Evolutionary conservation across 2,888 invertebrate species (phyloP).

Genomic region (Scaptomyza flava): DNA sequence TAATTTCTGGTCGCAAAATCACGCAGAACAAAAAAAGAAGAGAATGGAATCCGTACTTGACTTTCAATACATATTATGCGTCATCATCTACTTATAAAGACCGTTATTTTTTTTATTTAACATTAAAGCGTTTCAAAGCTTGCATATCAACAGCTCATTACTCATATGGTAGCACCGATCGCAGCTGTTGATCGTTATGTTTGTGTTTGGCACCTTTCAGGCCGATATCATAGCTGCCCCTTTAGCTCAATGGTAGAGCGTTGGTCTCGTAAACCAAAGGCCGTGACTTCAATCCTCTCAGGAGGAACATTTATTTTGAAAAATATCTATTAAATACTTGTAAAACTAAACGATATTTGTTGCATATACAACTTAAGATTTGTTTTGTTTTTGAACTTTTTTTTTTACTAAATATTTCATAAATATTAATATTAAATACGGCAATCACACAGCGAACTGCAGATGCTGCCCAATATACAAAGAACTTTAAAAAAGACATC

Average conservation of each 20-base stretch:
- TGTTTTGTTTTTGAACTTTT: too few species aligned
- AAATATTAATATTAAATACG: too few species aligned
- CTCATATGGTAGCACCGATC: constrained; percentile 48
- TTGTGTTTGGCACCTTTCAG: constrained; percentile 16
- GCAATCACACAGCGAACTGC: too few species aligned
- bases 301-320: constrained; percentile 45
- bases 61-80: constrained; percentile 28
- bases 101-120: not conserved
- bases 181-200: constrained; percentile 6
- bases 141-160: not conserved
- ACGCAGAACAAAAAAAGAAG: constrained; percentile 11
- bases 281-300: constrained; percentile 73
- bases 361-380: too few species aligned
- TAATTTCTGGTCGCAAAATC: constrained; percentile 50
- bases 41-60: constrained; percentile 36
- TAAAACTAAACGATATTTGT: too few species aligned
- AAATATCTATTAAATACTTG: not conserved
- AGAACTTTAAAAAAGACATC: too few species aligned
- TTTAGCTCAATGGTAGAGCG: constrained; percentile 77
- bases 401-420: not conserved
- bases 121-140: not conserved
- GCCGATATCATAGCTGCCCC: constrained; percentile 33
- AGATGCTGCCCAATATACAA: too few species aligned
- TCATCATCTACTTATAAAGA: not conserved
- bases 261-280: constrained; percentile 78